These are phyloP conservation scores for Yponomeuta malinellus DNA, from an alignment of 2,888 invertebrate species.

Conservation along the genomic window DNA sequence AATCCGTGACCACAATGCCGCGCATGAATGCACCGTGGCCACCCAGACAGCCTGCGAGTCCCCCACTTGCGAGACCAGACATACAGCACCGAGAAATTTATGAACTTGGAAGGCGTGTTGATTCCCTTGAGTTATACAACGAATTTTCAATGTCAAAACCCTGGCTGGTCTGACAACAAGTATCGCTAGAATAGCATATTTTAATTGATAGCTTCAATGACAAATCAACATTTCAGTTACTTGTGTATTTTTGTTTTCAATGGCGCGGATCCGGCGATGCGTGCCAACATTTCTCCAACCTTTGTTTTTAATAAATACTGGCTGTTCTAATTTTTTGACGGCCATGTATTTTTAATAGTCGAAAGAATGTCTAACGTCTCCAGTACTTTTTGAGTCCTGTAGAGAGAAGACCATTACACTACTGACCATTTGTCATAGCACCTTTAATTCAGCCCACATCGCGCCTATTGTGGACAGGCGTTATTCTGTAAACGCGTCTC, in stretches of 20 bases:
- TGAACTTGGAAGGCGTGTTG: background rate
- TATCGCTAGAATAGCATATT: conserved; percentile 30
- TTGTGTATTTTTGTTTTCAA: conserved; percentile 34
- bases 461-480: conserved; percentile 64
- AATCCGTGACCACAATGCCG: conserved; percentile 38
- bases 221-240: conserved; percentile 31
- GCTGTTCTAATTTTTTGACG: conserved; percentile 54
- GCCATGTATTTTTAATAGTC: conserved; percentile 29
- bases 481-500: conserved; percentile 71
- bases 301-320: conserved; percentile 47
- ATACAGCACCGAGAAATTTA: conserved; percentile 9
- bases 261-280: conserved; percentile 29
- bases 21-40: conserved; percentile 53
- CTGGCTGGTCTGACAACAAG: conserved; percentile 17
- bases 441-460: conserved; percentile 63
- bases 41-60: conserved; percentile 60
- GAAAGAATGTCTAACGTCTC: background rate
- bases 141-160: background rate
- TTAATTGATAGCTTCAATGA: conserved; percentile 46
- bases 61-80: conserved; percentile 30
- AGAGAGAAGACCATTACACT: conserved; percentile 25
- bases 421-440: conserved; percentile 56
- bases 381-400: conserved; percentile 36
- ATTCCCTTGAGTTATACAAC: background rate
- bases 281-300: conserved; percentile 68